Conservation (phyloP, 2,113 vertebrate genomes). For the Nothocercus nigrocapillus region DNA sequence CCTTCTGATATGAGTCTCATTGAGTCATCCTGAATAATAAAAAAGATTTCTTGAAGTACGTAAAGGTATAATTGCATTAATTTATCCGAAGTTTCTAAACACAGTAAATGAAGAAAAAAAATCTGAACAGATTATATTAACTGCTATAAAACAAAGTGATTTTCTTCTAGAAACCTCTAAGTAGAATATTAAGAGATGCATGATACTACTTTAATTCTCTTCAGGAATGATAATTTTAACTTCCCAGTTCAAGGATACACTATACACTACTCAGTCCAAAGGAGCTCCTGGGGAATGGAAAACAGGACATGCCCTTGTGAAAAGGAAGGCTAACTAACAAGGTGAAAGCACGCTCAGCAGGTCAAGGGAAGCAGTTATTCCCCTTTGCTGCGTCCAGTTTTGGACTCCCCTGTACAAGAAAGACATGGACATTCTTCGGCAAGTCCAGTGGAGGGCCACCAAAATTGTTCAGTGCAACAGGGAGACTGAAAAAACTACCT, state of each 20-base stretch:
- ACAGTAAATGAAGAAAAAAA: not conserved
- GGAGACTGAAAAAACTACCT: not conserved
- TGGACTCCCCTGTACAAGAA: not conserved
- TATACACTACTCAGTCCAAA: not conserved
- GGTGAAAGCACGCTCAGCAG: not conserved
- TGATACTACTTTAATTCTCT: not conserved
- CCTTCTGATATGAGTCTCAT: conserved; percentile 79
- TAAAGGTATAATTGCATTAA: not conserved
- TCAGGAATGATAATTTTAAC: not conserved
- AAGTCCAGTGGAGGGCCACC: not conserved
- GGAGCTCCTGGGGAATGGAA: not conserved
- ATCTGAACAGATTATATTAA: not conserved
- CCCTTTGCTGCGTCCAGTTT: not conserved
- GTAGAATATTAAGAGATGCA: not conserved
- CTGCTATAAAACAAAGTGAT: not conserved
- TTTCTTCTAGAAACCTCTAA: not conserved
- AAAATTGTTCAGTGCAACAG: not conserved
- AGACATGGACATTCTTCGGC: not conserved
- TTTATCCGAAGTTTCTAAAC: not conserved
- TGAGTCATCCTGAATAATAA: conserved; percentile 79
- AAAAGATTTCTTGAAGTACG: not conserved
- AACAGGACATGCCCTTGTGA: not conserved
- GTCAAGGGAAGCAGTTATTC: not conserved
- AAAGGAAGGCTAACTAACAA: not conserved
- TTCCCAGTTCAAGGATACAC: not conserved